Percentiles rank a stretch among this genome's conserved stretches.
Conservation (phyloP, 2,888 invertebrate species). For the Dicroscelio sp. region DNA sequence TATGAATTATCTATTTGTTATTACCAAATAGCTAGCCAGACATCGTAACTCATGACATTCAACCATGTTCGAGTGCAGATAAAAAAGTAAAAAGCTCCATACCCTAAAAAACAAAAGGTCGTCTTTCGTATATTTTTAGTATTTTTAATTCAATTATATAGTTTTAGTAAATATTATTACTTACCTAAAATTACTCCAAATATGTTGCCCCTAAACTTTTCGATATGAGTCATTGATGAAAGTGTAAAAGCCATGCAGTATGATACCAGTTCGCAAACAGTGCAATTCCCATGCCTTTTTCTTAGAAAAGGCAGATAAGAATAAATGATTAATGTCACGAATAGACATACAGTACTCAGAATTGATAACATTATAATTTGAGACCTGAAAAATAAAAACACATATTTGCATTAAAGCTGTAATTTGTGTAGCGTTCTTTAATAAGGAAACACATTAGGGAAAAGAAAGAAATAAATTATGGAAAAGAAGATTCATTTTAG, state of each 20-base stretch:
- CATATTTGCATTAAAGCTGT: not conserved
- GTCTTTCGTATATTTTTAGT: not conserved
- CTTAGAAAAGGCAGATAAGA: constrained; percentile 36
- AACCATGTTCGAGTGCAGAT: constrained; percentile 42
- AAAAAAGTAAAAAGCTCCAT: constrained; percentile 33
- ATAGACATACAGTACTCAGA: constrained; percentile 24
- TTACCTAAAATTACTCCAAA: constrained; percentile 20
- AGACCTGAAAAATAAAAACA: constrained; percentile 12
- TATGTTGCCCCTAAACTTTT: not conserved
- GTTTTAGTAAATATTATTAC: not conserved
- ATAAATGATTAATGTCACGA: constrained; percentile 22
- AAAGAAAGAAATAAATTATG: too few relatives aligned
- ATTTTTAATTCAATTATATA: not conserved
- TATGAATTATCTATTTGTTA: too few relatives aligned
- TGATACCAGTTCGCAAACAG: constrained; percentile 17
- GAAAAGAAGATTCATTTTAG: too few relatives aligned
- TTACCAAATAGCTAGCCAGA: constrained; percentile 45
- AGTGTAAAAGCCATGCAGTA: constrained; percentile 20
- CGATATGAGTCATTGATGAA: not conserved
- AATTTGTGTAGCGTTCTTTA: too few relatives aligned
- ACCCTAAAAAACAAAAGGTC: constrained; percentile 26
- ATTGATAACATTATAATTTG: not conserved
- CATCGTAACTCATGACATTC: constrained; percentile 48
- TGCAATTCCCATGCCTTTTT: constrained; percentile 54
- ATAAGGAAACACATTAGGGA: not conserved